A percentile compares a stretch with the other conserved stretches of the same genome.
Conservation (phyloP, 2,888 invertebrate genomes). For the Thelaira solivaga region DNA sequence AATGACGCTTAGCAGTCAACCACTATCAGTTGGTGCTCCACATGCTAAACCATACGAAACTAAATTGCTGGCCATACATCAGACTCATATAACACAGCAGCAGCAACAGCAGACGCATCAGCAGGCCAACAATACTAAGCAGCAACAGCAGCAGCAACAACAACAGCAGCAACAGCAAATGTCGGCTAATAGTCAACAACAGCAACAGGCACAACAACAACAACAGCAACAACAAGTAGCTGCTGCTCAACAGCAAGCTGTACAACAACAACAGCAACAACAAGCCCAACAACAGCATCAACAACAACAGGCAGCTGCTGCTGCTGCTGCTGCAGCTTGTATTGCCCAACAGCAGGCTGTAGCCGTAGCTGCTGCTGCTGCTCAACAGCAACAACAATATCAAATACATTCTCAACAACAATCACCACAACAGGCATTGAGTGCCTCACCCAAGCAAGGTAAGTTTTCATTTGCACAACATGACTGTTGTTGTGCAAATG, state of each 20-base stretch:
- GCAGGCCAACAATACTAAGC: conserved; percentile 70
- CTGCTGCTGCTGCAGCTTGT: conserved; percentile 72
- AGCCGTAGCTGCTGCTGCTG: conserved; percentile 64
- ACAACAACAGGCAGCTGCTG: conserved; percentile 67
- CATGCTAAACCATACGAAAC: conserved; percentile 77
- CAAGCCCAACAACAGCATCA: conserved; percentile 65
- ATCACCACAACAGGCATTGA: conserved; percentile 76
- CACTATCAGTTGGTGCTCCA: conserved; percentile 74
- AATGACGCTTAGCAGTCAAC: conserved; percentile 77
- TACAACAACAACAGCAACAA: conserved; percentile 68
- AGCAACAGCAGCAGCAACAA: conserved; percentile 68
- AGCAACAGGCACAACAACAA: conserved; percentile 64
- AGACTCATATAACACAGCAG: conserved; percentile 74
- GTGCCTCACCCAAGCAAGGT: conserved; percentile 76
- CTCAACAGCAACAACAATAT: conserved; percentile 73
- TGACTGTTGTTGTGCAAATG: neutral
- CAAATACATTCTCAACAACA: conserved; percentile 77
- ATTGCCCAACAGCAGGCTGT: conserved; percentile 73
- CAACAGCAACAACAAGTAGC: conserved; percentile 66
- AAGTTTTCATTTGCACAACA: conserved; percentile 64
- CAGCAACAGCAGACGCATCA: conserved; percentile 72
- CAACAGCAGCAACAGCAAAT: conserved; percentile 67
- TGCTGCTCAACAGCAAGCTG: conserved; percentile 69
- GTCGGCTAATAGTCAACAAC: conserved; percentile 68
- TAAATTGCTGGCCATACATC: conserved; percentile 77